Conservation (phyloP, 2,888 invertebrate species). For the Zootermopsis nevadensis region DNA sequence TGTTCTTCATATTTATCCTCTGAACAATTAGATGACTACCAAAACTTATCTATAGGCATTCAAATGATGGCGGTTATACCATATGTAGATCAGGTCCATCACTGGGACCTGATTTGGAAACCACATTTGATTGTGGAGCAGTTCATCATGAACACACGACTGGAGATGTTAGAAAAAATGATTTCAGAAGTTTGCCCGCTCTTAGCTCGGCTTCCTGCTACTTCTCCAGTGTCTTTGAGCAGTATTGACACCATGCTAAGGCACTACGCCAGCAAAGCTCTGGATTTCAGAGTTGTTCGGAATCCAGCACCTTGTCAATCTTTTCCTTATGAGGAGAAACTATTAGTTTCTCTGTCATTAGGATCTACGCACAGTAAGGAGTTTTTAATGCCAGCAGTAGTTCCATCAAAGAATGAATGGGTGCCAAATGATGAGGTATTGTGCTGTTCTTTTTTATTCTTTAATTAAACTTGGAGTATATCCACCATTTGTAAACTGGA, state of each 20-base stretch:
- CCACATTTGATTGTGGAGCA: slow-evolving; percentile 87
- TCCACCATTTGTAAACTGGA: too few relatives aligned
- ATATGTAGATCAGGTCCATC: slow-evolving; percentile 67
- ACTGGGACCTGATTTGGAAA: slow-evolving; percentile 72
- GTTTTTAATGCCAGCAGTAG: slow-evolving; percentile 81
- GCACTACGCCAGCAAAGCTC: slow-evolving; percentile 79
- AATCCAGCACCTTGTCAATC: slow-evolving; percentile 52
- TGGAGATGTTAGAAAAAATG: slow-evolving; percentile 74
- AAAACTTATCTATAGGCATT: slow-evolving; percentile 75
- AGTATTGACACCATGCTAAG: slow-evolving; percentile 65
- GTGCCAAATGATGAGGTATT: slow-evolving; percentile 75
- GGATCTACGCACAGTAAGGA: slow-evolving; percentile 68
- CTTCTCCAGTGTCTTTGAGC: slow-evolving; percentile 48
- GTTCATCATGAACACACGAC: slow-evolving; percentile 85
- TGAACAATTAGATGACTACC: slow-evolving; percentile 66
- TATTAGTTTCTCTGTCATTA: slow-evolving; percentile 73
- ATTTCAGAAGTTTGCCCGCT: slow-evolving; percentile 67
- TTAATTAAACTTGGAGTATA: not conserved
- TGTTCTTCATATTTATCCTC: slow-evolving; percentile 50
- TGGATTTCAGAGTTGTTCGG: slow-evolving; percentile 73
- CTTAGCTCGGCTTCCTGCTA: slow-evolving; percentile 55
- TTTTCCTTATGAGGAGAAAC: slow-evolving; percentile 66
- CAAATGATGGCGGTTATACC: slow-evolving; percentile 75
- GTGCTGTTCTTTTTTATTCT: slow-evolving; percentile 5
- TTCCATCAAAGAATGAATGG: slow-evolving; percentile 86